A percentile compares a stretch with the other conserved stretches of the same genome.
phyloP scores from a whole-genome alignment of 30 jellyfish, hydroid and myxozoan species.

The Haliclystus octoradiatus region DNA sequence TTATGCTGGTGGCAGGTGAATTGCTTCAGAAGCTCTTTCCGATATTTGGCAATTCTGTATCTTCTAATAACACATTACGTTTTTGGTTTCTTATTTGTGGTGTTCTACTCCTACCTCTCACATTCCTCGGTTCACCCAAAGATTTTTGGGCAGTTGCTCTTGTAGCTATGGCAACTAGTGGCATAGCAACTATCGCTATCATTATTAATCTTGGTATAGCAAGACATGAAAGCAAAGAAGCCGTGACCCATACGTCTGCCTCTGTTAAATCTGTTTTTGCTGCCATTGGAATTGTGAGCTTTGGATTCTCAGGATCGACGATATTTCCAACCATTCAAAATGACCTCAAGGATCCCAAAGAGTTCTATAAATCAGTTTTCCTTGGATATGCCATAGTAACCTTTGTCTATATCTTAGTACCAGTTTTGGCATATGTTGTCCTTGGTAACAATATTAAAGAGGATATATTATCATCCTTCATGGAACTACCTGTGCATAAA shows the following conservation, averaged over 20 bases:
- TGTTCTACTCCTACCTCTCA: slow-evolving; percentile 69
- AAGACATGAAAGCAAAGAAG: slow-evolving; percentile 4
- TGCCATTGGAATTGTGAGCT: slow-evolving; percentile 68
- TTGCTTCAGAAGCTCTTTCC: slow-evolving; percentile 69
- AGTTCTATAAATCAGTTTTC: slow-evolving; percentile 49
- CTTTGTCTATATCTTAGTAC: slow-evolving; percentile 42
- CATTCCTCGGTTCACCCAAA: slow-evolving; percentile 92
- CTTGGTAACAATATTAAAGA: slow-evolving; percentile 75
- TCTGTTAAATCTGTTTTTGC: slow-evolving; percentile 59
- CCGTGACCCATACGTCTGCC: slow-evolving; percentile 12
- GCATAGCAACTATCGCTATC: slow-evolving; percentile 56
- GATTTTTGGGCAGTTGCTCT: slow-evolving; percentile 89
- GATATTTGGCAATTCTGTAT: slow-evolving; percentile 36
- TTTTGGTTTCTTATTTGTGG: slow-evolving; percentile 88
- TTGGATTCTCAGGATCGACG: slow-evolving; percentile 83
- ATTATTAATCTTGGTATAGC: slow-evolving; percentile 63
- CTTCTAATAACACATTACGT: slow-evolving; percentile 66
- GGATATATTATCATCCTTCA: slow-evolving; percentile 64
- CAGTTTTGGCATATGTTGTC: slow-evolving; percentile 52
- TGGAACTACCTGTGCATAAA: slow-evolving; percentile 31
- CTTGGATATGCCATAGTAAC: slow-evolving; percentile 58
- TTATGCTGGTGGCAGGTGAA: slow-evolving; percentile 81
- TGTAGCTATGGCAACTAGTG: slow-evolving; percentile 89
- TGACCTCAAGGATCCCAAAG: slow-evolving; percentile 78
- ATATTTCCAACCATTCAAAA: slow-evolving; percentile 87